Conservation (phyloP, 2,113 vertebrate genomes). For the Python bivittatus region DNA sequence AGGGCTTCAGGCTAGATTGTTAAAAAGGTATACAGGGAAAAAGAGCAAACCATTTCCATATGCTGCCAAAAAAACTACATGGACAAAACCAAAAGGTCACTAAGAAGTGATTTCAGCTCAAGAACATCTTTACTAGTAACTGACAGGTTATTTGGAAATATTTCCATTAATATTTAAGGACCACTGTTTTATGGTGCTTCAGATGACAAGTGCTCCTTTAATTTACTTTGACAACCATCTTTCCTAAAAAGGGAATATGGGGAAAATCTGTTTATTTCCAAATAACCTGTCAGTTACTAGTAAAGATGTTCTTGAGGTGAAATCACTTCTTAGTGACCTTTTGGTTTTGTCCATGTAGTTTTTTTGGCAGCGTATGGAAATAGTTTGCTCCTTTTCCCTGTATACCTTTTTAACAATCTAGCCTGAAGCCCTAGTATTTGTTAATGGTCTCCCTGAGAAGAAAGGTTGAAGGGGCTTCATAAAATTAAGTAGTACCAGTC, state of each 20-base stretch:
- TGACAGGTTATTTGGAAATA: background rate
- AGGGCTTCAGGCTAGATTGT: background rate
- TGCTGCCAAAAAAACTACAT: background rate
- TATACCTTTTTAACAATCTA: background rate
- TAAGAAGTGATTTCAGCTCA: background rate
- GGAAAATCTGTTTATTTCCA: background rate
- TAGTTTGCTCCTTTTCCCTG: background rate
- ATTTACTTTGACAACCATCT: background rate
- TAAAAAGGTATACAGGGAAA: background rate
- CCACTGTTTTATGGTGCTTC: background rate
- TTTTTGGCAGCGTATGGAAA: background rate
- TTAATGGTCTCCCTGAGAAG: background rate
- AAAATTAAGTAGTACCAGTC: background rate
- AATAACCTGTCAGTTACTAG: background rate
- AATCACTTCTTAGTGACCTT: background rate
- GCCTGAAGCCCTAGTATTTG: background rate
- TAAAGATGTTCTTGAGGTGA: background rate
- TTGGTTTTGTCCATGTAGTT: background rate
- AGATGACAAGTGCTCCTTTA: background rate
- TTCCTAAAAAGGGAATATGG: background rate
- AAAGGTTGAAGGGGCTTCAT: background rate
- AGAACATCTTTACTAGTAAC: background rate
- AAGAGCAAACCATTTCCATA: background rate
- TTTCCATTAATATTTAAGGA: background rate
- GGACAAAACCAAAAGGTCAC: background rate